Conservation (phyloP, 1,140 invertebrate species). For the Lethocerus indicus region DNA sequence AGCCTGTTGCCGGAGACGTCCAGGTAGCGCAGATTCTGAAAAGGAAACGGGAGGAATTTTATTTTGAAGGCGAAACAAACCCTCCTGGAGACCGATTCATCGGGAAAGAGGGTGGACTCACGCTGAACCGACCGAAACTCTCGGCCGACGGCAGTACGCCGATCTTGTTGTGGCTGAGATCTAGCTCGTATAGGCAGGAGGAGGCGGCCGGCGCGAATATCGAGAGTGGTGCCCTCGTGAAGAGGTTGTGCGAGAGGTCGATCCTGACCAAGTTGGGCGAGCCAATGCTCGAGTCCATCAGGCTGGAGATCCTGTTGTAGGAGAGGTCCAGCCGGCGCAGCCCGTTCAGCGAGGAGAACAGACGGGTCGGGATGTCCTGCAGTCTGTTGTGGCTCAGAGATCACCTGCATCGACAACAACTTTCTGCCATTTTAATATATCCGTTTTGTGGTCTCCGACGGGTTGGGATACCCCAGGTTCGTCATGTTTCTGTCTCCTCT, state of each 20-base stretch:
- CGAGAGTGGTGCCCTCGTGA: constrained; percentile 57
- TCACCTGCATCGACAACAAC: no score
- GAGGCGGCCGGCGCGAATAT: constrained; percentile 47
- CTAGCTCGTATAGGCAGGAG: constrained; percentile 48
- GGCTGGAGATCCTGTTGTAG: constrained; percentile 46
- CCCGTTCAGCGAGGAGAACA: constrained; percentile 49
- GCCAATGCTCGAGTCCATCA: constrained; percentile 9
- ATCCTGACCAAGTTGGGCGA: constrained; percentile 22
- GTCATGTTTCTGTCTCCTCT: no score
- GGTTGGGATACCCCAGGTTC: no score
- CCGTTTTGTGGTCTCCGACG: no score
- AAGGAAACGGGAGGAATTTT: no score
- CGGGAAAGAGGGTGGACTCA: no score
- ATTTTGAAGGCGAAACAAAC: no score
- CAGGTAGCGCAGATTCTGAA: constrained; percentile 44
- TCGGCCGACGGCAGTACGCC: constrained; percentile 55
- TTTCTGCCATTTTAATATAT: no score
- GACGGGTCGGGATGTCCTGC: constrained; percentile 51
- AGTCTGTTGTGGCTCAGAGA: constrained; percentile 56
- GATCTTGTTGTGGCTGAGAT: constrained; percentile 66
- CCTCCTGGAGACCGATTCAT: no score
- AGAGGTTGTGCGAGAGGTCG: constrained; percentile 60
- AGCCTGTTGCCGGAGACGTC: constrained; percentile 69
- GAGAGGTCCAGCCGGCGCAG: constrained; percentile 60
- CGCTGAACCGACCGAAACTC: constrained; percentile 50